Percentiles rank a stretch among this genome's conserved stretches.
phyloP scores from a whole-genome alignment of 2,797 vertebrate species.

The Amphiprion clarkii region DNA sequence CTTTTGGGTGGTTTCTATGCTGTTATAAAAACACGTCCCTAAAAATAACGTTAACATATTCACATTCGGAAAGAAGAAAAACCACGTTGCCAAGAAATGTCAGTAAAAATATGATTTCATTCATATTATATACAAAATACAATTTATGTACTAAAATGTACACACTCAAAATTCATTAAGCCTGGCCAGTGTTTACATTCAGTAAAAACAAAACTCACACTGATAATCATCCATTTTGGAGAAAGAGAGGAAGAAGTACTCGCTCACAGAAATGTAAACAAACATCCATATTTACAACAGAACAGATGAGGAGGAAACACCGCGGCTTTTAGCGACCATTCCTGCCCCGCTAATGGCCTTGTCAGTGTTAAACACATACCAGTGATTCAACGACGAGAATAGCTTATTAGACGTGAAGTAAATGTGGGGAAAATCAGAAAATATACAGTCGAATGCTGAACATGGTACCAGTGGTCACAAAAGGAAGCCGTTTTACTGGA shows the following conservation, averaged over 20 bases:
- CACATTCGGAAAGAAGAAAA: conserved; percentile 14
- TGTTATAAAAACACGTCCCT: too few relatives aligned
- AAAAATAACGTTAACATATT: not conserved
- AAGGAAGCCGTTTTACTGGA: conserved; percentile 28
- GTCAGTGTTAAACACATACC: conserved; percentile 61
- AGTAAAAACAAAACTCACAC: conserved; percentile 84
- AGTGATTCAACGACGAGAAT: conserved; percentile 68
- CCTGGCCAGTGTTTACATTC: conserved; percentile 83
- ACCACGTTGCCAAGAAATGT: conserved; percentile 39
- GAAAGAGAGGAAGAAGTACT: conserved; percentile 74
- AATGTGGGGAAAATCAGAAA: conserved; percentile 31
- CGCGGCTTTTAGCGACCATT: not conserved
- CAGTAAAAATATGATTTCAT: conserved; percentile 88
- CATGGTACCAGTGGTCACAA: conserved; percentile 53
- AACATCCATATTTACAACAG: conserved; percentile 69
- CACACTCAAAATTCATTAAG: conserved; percentile 84
- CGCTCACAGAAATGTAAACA: conserved; percentile 80
- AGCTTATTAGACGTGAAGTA: conserved; percentile 77
- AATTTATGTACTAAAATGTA: conserved; percentile 92
- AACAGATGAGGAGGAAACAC: conserved; percentile 27
- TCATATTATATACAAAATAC: conserved; percentile 90
- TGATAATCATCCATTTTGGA: conserved; percentile 85
- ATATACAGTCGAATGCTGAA: conserved; percentile 51
- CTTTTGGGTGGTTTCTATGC: too few relatives aligned
- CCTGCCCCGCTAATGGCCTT: conserved; percentile 33